phyloP scores from a whole-genome alignment of 2,113 vertebrate genomes.

The Ammodytes dubius region DNA sequence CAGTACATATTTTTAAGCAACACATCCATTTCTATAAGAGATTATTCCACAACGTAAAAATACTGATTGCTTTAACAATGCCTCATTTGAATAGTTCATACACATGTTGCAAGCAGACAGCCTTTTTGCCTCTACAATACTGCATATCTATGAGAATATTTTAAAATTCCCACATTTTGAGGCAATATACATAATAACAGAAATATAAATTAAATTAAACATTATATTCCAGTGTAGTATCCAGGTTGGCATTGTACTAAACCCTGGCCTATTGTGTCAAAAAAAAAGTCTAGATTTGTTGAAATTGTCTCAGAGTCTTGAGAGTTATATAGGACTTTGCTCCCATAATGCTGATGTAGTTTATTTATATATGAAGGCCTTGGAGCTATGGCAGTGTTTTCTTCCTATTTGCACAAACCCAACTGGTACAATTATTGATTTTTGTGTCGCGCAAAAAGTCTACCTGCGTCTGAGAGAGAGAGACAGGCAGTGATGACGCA shows the following conservation, averaged over 20 bases:
- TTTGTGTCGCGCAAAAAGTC: background rate
- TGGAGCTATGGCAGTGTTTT: background rate
- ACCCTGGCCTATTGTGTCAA: background rate
- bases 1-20: no score
- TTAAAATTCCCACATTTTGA: no score
- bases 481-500: slow-evolving; percentile 3
- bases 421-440: background rate
- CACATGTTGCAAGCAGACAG: no score
- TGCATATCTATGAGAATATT: no score
- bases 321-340: background rate
- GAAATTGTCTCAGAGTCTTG: background rate
- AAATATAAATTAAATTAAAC: no score
- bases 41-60: no score
- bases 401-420: background rate
- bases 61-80: no score
- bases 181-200: no score
- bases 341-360: background rate
- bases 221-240: no score
- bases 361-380: background rate
- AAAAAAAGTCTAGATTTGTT: background rate
- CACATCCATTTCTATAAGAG: no score
- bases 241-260: background rate
- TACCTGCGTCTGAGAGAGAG: background rate
- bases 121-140: no score
- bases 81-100: no score